phyloP scores from a whole-genome alignment of 2,797 vertebrate species.

The Protonibea diacanthus region DNA sequence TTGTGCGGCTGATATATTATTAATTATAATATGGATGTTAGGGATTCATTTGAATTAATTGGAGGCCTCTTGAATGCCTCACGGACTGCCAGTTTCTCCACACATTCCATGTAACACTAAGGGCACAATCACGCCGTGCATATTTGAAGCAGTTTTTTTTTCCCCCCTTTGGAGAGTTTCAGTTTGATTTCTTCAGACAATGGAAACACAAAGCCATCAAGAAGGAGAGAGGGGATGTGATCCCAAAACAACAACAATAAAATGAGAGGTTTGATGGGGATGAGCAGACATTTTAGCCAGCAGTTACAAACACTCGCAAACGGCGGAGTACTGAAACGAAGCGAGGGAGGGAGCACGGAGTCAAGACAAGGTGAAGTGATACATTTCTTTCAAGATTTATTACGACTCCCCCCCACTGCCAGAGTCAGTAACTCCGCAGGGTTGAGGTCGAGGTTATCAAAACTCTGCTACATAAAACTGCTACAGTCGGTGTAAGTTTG shows the following conservation, averaged over 20 bases:
- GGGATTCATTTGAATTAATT: slow-evolving; percentile 73
- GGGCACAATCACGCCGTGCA: slow-evolving; percentile 10
- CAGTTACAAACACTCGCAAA: slow-evolving; percentile 15
- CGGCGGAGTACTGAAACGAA: slow-evolving; percentile 1
- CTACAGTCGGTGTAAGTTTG: neutral
- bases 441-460: slow-evolving; percentile 40
- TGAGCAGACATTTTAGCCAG: slow-evolving; percentile 13
- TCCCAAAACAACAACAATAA: neutral
- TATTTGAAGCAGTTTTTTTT: slow-evolving; percentile 2
- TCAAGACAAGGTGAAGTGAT: slow-evolving; percentile 28
- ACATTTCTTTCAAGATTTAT: slow-evolving; percentile 47
- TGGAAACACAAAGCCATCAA: slow-evolving; percentile 29
- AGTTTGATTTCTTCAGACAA: slow-evolving; percentile 30
- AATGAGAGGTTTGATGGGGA: slow-evolving; percentile 12
- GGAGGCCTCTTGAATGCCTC: slow-evolving; percentile 45
- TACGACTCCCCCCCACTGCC: slow-evolving; percentile 3
- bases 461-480: slow-evolving; percentile 21
- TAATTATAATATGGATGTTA: slow-evolving; percentile 64
- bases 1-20: slow-evolving; percentile 58
- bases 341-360: neutral
- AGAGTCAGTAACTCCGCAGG: slow-evolving; percentile 30
- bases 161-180: slow-evolving; percentile 6
- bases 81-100: slow-evolving; percentile 15
- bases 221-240: neutral
- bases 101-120: slow-evolving; percentile 17